Percentiles rank a stretch among this genome's conserved stretches.
Conservation (phyloP, 2,888 invertebrate genomes). For the Phyllotreta striolata region DNA sequence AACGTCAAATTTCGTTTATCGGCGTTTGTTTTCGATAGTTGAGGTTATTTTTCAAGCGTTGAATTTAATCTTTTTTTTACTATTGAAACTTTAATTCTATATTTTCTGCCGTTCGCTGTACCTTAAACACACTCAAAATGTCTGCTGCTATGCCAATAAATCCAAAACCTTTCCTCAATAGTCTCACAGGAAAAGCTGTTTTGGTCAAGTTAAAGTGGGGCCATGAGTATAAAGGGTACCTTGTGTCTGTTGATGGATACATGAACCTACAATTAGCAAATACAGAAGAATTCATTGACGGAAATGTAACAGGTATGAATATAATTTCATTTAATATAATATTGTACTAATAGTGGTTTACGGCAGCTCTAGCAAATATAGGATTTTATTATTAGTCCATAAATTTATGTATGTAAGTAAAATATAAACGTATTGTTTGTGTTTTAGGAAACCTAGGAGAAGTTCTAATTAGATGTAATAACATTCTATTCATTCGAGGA, state of each 20-base stretch:
- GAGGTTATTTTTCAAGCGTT: constrained; percentile 5
- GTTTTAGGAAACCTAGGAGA: constrained; percentile 86
- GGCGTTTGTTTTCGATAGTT: constrained; percentile 4
- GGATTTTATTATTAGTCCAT: too few relatives aligned
- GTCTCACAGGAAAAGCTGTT: constrained; percentile 96
- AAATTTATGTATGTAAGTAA: too few relatives aligned
- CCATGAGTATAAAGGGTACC: constrained; percentile 97
- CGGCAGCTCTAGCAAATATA: too few relatives aligned
- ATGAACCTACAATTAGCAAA: constrained; percentile 99
- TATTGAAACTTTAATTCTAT: background rate
- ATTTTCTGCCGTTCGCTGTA: background rate
- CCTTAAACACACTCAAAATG: constrained; percentile 60
- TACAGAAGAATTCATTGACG: constrained; percentile 97
- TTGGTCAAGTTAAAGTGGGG: constrained; percentile 99
- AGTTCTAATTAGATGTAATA: constrained; percentile 96
- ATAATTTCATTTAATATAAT: background rate
- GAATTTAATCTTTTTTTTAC: constrained; percentile 1
- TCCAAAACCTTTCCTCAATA: constrained; percentile 98
- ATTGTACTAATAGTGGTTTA: too few relatives aligned
- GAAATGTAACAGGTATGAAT: constrained; percentile 79
- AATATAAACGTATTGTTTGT: constrained; percentile 11
- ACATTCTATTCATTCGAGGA: constrained; percentile 93
- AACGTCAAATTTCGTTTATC: background rate
- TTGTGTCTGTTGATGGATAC: constrained; percentile 98
- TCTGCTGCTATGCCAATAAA: constrained; percentile 94